Evolutionary conservation across 2,797 vertebrate genomes (phyloP).

Genomic region (Enteromius trimaculatus): DNA sequence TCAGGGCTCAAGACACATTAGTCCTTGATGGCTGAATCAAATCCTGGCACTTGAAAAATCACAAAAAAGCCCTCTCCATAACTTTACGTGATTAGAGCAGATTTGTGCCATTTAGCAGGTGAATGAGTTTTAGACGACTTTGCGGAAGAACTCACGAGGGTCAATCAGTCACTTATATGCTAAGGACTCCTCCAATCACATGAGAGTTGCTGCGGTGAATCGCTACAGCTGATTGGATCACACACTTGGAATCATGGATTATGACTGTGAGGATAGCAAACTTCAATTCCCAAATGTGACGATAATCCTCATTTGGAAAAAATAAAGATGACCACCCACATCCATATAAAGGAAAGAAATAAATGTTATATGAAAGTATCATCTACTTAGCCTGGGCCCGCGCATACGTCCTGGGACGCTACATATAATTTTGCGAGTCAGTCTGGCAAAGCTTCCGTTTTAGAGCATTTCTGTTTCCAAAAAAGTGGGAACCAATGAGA

Average conservation of each 20-base stretch:
- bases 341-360: background rate
- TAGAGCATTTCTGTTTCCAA: too few relatives aligned
- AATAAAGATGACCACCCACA: background rate
- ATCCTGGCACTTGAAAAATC: constrained; percentile 59
- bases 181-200: constrained; percentile 67
- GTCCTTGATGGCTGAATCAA: constrained; percentile 46
- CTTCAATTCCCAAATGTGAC: constrained; percentile 15
- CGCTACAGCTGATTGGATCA: constrained; percentile 32
- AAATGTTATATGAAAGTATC: background rate
- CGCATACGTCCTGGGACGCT: too few relatives aligned
- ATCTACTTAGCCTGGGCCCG: background rate
- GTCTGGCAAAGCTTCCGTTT: too few relatives aligned
- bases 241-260: constrained; percentile 12
- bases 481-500: too few relatives aligned
- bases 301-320: background rate
- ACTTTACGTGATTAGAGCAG: constrained; percentile 70
- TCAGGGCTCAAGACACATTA: constrained; percentile 34
- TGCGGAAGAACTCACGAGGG: constrained; percentile 38
- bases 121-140: constrained; percentile 44
- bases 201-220: constrained; percentile 56
- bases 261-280: constrained; percentile 9
- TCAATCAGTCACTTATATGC: constrained; percentile 67
- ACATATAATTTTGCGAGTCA: too few relatives aligned
- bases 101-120: constrained; percentile 57
- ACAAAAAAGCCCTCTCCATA: constrained; percentile 67